Conservation (phyloP, 30 jellyfish, hydroid and myxozoan genomes). For the Catostylus mosaicus region DNA sequence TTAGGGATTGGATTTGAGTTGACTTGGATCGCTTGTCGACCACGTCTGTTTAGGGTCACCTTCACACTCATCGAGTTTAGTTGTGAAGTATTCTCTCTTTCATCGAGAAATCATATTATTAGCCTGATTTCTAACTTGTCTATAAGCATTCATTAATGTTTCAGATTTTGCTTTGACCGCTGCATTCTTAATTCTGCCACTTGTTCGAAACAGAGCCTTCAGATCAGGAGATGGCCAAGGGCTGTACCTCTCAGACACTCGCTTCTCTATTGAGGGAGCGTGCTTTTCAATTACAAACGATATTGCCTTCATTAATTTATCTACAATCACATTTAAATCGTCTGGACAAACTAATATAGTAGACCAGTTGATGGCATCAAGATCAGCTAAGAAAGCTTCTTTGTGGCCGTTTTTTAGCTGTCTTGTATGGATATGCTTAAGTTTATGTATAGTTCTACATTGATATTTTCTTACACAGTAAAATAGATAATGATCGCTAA, state of each 20-base stretch:
- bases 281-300: not conserved
- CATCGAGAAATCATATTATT: not conserved
- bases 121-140: too few species aligned
- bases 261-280: not conserved
- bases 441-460: not conserved
- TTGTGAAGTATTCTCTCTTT: not conserved
- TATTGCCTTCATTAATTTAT: not conserved
- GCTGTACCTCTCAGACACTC: too few species aligned
- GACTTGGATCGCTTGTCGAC: too few species aligned
- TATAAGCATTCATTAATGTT: not conserved
- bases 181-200: not conserved
- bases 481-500: conserved; percentile 14
- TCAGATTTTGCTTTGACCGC: not conserved
- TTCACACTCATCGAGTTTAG: not conserved
- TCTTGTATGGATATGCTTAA: conserved; percentile 9
- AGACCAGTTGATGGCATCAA: not conserved
- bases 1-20: too few species aligned
- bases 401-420: not conserved
- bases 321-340: not conserved
- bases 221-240: not conserved
- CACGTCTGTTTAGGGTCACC: not conserved
- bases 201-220: not conserved
- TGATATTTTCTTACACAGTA: not conserved
- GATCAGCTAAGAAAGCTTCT: not conserved
- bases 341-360: not conserved